Base-by-base conservation (phyloP, 37 sponge, comb jelly and placozoan genomes). In the Halichondria panicea region DNA sequence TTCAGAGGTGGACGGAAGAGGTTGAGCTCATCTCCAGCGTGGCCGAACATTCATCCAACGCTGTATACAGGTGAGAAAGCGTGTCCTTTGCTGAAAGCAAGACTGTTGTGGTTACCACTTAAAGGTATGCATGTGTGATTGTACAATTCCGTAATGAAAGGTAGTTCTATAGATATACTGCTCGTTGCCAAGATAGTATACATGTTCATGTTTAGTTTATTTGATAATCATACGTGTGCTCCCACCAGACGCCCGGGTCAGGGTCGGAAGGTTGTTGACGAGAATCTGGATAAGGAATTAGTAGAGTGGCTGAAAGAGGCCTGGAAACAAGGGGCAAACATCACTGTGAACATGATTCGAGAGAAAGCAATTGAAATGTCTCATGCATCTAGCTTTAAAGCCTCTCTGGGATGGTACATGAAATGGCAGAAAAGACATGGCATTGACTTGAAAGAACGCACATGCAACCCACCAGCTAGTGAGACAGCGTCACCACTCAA, bases 161-260 rank as follows among this genome's bases (percentile, higher is more conserved):
- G n/a, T n/a, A n/a, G n/a, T n/a, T n/a, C n/a, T n/a, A n/a, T n/a
- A n/a, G n/a, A n/a, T n/a, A n/a, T n/a, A n/a, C n/a, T n/a, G n/a
- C n/a, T n/a, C n/a, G n/a, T n/a, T n/a, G n/a, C n/a, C n/a, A n/a
- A n/a, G n/a, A n/a, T n/a, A n/a, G n/a, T n/a, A n/a, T n/a, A n/a
- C n/a, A n/a, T n/a, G n/a, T n/a, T n/a, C n/a, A n/a, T n/a, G n/a
- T n/a, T n/a, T n/a, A n/a, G n/a, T n/a, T n/a, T n/a, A n/a, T n/a
- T n/a, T n/a, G n/a, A n/a, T n/a, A n/a, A n/a, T n/a, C n/a, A n/a
- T n/a, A n/a, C n/a, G n/a, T n/a, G n/a, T n/a, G n/a, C n/a, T n/a
- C n/a, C n/a, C n/a, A n/a, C n/a, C n/a, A n/a, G n/a, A n/a, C 67
- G 91, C 19, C 91, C 91, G 22, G 91, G 91, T 0, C 91, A 91